These are phyloP conservation scores for Pluvianellus socialis DNA, from an alignment of 2,113 vertebrate genomes.

Conservation along the genomic window DNA sequence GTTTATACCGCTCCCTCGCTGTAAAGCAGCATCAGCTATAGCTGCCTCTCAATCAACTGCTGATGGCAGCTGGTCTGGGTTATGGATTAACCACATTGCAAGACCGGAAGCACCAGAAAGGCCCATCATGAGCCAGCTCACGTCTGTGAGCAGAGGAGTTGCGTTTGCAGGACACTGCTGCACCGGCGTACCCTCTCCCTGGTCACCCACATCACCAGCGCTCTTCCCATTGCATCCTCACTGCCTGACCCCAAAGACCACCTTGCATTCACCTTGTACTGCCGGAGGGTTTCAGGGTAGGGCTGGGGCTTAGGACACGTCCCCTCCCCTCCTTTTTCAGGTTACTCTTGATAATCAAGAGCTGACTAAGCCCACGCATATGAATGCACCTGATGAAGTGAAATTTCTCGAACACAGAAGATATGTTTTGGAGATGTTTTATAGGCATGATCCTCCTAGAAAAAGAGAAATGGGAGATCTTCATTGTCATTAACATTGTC, in stretches of 20 bases:
- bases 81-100: neutral
- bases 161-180: neutral
- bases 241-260: neutral
- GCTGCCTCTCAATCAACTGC: neutral
- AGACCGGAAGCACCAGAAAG: neutral
- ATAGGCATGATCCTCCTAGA: neutral
- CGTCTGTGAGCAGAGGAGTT: neutral
- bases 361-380: neutral
- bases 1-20: neutral
- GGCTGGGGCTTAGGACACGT: neutral
- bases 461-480: neutral
- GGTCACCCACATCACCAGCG: neutral
- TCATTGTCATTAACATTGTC: neutral
- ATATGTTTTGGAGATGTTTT: neutral
- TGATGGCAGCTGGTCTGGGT: neutral
- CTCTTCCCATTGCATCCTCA: neutral
- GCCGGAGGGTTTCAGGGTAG: neutral
- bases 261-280: neutral
- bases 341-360: neutral
- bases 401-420: neutral
- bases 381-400: neutral
- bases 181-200: accelerated
- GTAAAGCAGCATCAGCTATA: neutral
- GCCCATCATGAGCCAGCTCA: neutral
- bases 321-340: neutral